Percentiles rank a stretch among this genome's conserved stretches.
Conservation (phyloP, 2,888 invertebrate species). For the Capitulum mitella region DNA sequence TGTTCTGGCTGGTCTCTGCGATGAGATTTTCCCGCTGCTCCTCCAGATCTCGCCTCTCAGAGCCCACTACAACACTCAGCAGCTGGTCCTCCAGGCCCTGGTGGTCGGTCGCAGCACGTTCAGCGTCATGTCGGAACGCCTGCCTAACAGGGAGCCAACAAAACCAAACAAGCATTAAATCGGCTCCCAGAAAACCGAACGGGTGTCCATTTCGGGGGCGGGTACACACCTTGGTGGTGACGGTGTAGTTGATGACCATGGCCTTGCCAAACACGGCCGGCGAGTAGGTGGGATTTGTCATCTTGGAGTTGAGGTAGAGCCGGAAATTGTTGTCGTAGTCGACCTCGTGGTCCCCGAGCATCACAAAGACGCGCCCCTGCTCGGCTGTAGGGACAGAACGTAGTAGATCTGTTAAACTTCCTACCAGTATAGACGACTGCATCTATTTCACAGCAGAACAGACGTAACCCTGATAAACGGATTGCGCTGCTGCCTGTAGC, state of each 20-base stretch:
- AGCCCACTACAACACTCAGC: slow-evolving; percentile 77
- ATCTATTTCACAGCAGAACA: no score
- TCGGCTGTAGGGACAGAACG: slow-evolving; percentile 45
- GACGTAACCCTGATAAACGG: no score
- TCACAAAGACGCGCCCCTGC: slow-evolving; percentile 69
- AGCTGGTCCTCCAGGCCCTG: slow-evolving; percentile 84
- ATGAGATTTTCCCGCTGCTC: slow-evolving; percentile 77
- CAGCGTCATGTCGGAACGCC: no score
- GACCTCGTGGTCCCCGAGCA: slow-evolving; percentile 79
- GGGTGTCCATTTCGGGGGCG: no score
- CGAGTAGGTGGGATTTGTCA: slow-evolving; percentile 78
- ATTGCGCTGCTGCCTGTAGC: no score
- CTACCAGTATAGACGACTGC: no score
- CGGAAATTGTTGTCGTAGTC: slow-evolving; percentile 83
- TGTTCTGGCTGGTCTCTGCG: slow-evolving; percentile 75
- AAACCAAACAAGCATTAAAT: no score
- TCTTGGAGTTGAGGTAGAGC: slow-evolving; percentile 81
- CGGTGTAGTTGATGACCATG: slow-evolving; percentile 83
- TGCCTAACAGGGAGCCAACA: no score
- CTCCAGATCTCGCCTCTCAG: slow-evolving; percentile 78
- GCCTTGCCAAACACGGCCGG: slow-evolving; percentile 80
- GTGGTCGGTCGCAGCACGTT: no score
- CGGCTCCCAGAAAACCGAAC: no score
- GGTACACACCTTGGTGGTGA: slow-evolving; percentile 66
- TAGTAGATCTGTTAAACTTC: neutral